Percentiles rank a stretch among this genome's conserved stretches.
Evolutionary conservation across 1,140 invertebrate genomes (phyloP).

Genomic region (Calosoma granatense): DNA sequence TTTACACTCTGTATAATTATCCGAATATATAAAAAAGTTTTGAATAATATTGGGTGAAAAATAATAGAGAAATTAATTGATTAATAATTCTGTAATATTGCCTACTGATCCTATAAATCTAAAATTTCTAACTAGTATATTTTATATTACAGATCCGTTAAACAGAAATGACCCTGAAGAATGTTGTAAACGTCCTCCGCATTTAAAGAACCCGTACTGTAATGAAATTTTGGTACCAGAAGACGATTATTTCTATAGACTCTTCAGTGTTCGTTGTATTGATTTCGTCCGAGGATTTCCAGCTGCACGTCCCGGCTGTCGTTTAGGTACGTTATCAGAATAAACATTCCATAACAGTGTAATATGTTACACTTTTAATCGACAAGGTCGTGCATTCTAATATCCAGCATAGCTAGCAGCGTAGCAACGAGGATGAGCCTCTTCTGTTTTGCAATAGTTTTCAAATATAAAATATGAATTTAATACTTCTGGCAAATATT

Average conservation of each 20-base stretch:
- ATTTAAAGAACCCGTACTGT: constrained; percentile 81
- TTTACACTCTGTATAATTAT: no score
- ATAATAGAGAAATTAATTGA: no score
- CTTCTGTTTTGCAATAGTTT: not conserved
- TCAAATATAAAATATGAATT: no score
- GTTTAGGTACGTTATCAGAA: constrained; percentile 45
- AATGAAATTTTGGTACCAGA: constrained; percentile 81
- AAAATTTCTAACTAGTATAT: not conserved
- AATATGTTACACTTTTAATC: not conserved
- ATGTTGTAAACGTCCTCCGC: constrained; percentile 66
- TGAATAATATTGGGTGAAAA: no score
- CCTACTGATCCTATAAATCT: no score
- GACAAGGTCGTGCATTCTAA: not conserved
- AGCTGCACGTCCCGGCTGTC: constrained; percentile 68
- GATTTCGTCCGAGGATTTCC: constrained; percentile 83
- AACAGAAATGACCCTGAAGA: constrained; percentile 82
- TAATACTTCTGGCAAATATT: no score
- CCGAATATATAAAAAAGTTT: no score
- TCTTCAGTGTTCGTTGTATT: constrained; percentile 74
- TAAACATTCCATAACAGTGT: constrained; percentile 3
- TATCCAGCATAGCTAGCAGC: not conserved
- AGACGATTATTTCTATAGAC: constrained; percentile 84
- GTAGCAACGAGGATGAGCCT: not conserved
- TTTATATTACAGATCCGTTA: constrained; percentile 53
- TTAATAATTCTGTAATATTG: no score